phyloP scores from a whole-genome alignment of 2,888 invertebrate species.

The Cephus rjabovi region DNA sequence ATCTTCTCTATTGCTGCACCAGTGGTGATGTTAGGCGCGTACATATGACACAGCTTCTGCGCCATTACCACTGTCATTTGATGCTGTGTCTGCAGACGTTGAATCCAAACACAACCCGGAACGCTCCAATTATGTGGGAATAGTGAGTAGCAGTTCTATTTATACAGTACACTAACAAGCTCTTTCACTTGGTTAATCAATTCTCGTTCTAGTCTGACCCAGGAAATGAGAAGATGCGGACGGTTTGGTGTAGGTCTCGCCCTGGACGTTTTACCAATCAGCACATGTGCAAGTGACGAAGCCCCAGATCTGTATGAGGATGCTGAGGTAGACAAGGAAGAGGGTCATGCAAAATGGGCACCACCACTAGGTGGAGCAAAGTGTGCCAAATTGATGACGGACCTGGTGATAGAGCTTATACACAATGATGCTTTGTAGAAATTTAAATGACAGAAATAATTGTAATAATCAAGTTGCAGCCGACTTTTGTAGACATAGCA shows the following conservation, averaged over 20 bases:
- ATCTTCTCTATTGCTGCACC: conserved; percentile 76
- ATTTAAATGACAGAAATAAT: background rate
- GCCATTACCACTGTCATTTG: conserved; percentile 73
- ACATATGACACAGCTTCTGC: conserved; percentile 71
- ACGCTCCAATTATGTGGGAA: conserved; percentile 68
- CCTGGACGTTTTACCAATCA: conserved; percentile 79
- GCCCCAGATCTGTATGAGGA: conserved; percentile 76
- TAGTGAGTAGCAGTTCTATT: conserved; percentile 66
- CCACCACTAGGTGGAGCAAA: conserved; percentile 70
- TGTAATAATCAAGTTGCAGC: background rate
- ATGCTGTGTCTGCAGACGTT: conserved; percentile 70
- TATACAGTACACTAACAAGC: background rate
- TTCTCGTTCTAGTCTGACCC: conserved; percentile 62
- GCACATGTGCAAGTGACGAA: conserved; percentile 77
- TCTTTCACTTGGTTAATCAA: background rate
- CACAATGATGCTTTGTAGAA: conserved; percentile 71
- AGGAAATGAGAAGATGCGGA: conserved; percentile 74
- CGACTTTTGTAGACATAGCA: conserved; percentile 12
- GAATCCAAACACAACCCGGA: conserved; percentile 67
- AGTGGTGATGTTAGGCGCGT: conserved; percentile 72
- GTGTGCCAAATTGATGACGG: conserved; percentile 77
- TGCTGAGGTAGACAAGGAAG: conserved; percentile 34
- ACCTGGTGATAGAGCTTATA: conserved; percentile 76
- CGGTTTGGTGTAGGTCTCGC: conserved; percentile 78
- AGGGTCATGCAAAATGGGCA: conserved; percentile 61